These are phyloP conservation scores for Drosophila acutilabella DNA, from an alignment of 2,888 invertebrate species.

Conservation along the genomic window DNA sequence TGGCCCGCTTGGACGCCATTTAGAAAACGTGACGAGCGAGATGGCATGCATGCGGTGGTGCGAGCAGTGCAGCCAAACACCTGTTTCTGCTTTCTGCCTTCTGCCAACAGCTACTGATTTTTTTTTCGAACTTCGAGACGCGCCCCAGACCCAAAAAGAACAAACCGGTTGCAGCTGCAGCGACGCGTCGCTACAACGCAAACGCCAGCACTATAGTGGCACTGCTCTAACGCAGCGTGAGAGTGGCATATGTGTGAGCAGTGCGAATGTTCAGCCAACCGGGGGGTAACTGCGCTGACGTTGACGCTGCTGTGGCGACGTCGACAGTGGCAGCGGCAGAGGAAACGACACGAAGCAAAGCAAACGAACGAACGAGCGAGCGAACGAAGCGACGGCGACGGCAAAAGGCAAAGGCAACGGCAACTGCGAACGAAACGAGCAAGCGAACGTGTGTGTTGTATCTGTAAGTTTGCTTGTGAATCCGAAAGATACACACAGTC, in stretches of 20 bases:
- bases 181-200: conserved; percentile 3
- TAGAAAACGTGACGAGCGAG: conserved; percentile 70
- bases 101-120: conserved; percentile 19
- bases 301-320: conserved; percentile 36
- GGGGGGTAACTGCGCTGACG: conserved; percentile 48
- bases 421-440: conserved; percentile 9
- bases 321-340: conserved; percentile 4
- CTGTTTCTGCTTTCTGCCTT: conserved; percentile 54
- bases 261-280: conserved; percentile 42
- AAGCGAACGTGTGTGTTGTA: conserved; percentile 3
- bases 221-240: conserved; percentile 34
- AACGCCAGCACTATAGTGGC: conserved; percentile 27
- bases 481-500: conserved; percentile 48
- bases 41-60: conserved; percentile 37
- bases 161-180: conserved; percentile 67
- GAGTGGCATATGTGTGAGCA: not conserved
- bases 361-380: conserved; percentile 20
- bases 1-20: conserved; percentile 84
- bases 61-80: conserved; percentile 67
- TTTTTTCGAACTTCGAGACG: conserved; percentile 57
- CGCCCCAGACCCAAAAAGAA: conserved; percentile 29
- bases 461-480: conserved; percentile 39
- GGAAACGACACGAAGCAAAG: conserved; percentile 13
- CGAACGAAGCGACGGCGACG: conserved; percentile 1
- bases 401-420: conserved; percentile 1